phyloP scores from a whole-genome alignment of 53 echinoderm and acorn worm species.

The Paracentrotus lividus region DNA sequence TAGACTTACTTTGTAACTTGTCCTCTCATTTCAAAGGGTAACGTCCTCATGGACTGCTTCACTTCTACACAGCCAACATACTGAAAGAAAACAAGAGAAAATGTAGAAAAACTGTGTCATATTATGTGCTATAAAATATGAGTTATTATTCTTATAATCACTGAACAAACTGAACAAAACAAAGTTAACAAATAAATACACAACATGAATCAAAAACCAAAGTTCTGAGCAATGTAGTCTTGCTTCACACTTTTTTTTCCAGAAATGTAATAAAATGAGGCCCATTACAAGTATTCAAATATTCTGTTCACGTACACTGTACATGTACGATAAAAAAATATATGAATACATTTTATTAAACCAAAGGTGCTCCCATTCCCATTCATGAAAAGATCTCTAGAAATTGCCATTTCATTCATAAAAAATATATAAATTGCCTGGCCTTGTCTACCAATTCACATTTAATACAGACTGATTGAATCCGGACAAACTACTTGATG shows the following conservation, averaged over 20 bases:
- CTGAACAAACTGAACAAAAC: too few species aligned
- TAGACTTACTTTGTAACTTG: slow-evolving; percentile 98
- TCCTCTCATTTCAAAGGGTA: slow-evolving; percentile 97
- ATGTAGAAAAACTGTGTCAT: too few species aligned
- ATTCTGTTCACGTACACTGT: too few species aligned
- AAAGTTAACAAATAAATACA: too few species aligned
- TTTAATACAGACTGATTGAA: slow-evolving; percentile 5
- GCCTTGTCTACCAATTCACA: slow-evolving; percentile 51
- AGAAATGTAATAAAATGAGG: too few species aligned
- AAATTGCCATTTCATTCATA: slow-evolving; percentile 35
- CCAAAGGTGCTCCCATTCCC: neutral
- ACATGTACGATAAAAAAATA: neutral
- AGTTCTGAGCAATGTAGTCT: too few species aligned
- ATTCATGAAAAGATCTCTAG: slow-evolving; percentile 5
- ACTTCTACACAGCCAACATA: slow-evolving; percentile 98
- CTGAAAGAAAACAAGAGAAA: slow-evolving; percentile 61
- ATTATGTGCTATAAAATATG: too few species aligned
- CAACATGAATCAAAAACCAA: too few species aligned
- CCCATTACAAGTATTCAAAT: too few species aligned
- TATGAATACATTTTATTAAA: too few species aligned
- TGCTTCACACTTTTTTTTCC: too few species aligned
- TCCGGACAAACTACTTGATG: neutral
- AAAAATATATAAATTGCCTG: slow-evolving; percentile 5
- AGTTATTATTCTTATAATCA: too few species aligned
- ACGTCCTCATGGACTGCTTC: slow-evolving; percentile 96